Evolutionary conservation across 37 sponge, comb jelly and placozoan species (phyloP), one percentile per base, ranked within the genome.

Genomic region (Cladorhizidae sp.): DNA sequence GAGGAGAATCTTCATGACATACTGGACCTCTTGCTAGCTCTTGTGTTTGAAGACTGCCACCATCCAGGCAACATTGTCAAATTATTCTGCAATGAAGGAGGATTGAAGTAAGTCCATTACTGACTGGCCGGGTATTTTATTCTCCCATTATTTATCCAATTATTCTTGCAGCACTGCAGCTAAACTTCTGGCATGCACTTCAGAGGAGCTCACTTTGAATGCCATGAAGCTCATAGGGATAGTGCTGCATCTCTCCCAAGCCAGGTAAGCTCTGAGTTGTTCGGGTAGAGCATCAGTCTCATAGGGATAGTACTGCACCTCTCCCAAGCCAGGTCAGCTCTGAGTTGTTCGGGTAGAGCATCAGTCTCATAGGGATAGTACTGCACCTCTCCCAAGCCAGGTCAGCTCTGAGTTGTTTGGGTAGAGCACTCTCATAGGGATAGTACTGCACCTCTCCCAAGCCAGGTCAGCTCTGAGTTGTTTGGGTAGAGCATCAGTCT

Each of bases 1-100:
- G 88, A 83, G 69, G 83, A 93, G 75, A 90, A 89, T 80, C 63
- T 89, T 18, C 58, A 36, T 8, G 93, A 93, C 71, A 83, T 93
- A 0, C 17, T 93, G 51, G 64, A 67, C 33, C 72, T 93, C 21
- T 55, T 93, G 17, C 41, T 90, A 9, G 86, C 83, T 0, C 42
- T 93, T 23, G 59, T 87, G 70, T 89, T 89, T 83, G 80, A 83
- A 63, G 80, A 81, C 70, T 35, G 45, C 29, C 55, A 78, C 76
- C 40, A 43, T 40, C 39, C 82, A 45, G 77, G 72, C 1, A 56
- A 61, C 43, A 39, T 89, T 28, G 76, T 84, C 33, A 69, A 40
- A 42, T 12, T 84, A 50, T 79, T 92, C 31, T 67, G 83, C 20
- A 39, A 77, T 2, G 29, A 28, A 38, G 67, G 74, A 0, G 93